Evolutionary conservation across 2,797 vertebrate genomes (phyloP).

Genomic region (Falco biarmicus): DNA sequence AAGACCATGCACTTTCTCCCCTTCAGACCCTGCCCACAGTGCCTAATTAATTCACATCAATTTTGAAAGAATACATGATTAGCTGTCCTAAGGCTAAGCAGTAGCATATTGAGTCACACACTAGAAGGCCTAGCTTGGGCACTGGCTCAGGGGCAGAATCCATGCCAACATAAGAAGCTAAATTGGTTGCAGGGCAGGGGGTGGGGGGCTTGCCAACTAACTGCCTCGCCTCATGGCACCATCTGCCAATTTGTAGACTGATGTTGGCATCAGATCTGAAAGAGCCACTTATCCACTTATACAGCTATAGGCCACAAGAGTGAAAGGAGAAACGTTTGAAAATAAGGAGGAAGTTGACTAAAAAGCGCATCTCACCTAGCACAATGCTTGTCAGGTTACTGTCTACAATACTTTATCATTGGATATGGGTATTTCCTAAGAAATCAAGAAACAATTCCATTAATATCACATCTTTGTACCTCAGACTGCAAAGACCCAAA

Average conservation of each 20-base stretch:
- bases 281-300: conserved; percentile 63
- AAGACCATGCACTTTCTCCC: conserved; percentile 45
- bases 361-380: conserved; percentile 41
- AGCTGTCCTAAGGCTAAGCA: conserved; percentile 66
- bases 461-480: neutral
- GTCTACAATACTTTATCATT: neutral
- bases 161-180: conserved; percentile 70
- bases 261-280: conserved; percentile 73
- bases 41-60: conserved; percentile 63
- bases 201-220: conserved; percentile 45
- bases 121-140: conserved; percentile 65
- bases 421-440: neutral
- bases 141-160: conserved; percentile 64
- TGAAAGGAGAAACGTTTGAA: conserved; percentile 62
- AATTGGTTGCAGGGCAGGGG: conserved; percentile 73
- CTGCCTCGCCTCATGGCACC: conserved; percentile 61
- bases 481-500: neutral
- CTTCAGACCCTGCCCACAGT: conserved; percentile 34
- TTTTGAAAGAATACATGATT: conserved; percentile 68
- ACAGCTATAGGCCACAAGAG: conserved; percentile 54
- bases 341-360: conserved; percentile 59
- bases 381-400: conserved; percentile 42
- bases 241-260: conserved; percentile 68
- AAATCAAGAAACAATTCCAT: neutral
- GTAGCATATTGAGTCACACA: conserved; percentile 59